Evolutionary conservation across 2,797 vertebrate species (phyloP).

Genomic region (Podarcis siculus): DNA sequence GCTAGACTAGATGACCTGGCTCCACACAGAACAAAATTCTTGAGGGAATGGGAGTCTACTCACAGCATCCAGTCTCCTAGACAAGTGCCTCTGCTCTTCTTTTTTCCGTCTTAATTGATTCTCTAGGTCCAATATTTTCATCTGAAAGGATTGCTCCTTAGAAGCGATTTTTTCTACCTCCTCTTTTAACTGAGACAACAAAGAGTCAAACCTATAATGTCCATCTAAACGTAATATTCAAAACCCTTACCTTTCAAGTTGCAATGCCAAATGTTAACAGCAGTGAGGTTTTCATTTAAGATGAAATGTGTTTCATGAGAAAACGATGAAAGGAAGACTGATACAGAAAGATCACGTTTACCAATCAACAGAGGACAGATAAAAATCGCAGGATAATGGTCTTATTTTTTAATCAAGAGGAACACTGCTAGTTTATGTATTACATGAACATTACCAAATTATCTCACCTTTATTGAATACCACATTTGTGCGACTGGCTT

Average conservation of each 20-base stretch:
- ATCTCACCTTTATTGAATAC: not conserved
- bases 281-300: conserved; percentile 24
- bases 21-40: not conserved
- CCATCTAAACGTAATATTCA: not conserved
- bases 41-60: conserved; percentile 63
- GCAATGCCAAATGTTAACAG: not conserved
- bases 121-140: conserved; percentile 84
- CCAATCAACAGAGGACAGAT: not conserved
- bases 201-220: conserved; percentile 41
- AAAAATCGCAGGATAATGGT: not conserved
- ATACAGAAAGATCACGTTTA: not conserved
- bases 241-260: not conserved
- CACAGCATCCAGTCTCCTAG: conserved; percentile 79
- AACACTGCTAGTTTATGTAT: not conserved
- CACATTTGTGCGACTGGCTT: not conserved
- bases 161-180: conserved; percentile 78
- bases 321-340: not conserved
- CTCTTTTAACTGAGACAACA: conserved; percentile 80
- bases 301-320: not conserved
- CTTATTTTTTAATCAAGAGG: not conserved
- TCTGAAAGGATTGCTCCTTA: conserved; percentile 81
- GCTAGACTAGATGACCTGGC: not conserved
- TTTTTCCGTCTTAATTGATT: conserved; percentile 80
- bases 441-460: not conserved
- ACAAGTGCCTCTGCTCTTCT: conserved; percentile 81